Evolutionary conservation across 2,113 vertebrate species (phyloP).

Genomic region (Cyprinodon variegatus): DNA sequence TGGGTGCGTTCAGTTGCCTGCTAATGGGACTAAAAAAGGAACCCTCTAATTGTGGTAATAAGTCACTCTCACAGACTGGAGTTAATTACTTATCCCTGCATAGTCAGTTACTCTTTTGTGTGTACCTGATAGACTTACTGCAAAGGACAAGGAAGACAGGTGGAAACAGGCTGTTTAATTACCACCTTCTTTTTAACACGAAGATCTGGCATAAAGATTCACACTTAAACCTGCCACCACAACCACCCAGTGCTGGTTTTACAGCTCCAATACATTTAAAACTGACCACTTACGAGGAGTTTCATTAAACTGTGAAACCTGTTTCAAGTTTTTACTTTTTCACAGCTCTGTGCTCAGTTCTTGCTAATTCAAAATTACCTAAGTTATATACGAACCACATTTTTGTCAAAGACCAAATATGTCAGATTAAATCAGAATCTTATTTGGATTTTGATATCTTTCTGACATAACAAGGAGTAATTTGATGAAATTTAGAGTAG

Average conservation of each 20-base stretch:
- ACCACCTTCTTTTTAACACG: conserved; percentile 16
- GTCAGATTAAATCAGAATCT: background rate
- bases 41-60: conserved; percentile 61
- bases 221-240: background rate
- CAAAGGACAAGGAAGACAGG: conserved; percentile 32
- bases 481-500: background rate
- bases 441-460: background rate
- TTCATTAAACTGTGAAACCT: background rate
- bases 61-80: conserved; percentile 42
- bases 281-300: background rate
- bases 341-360: background rate
- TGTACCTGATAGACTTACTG: conserved; percentile 14
- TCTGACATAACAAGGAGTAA: background rate
- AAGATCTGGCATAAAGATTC: conserved; percentile 7
- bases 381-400: background rate
- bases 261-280: background rate
- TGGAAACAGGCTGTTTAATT: conserved; percentile 13
- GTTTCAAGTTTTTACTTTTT: background rate
- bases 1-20: conserved; percentile 19
- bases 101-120: conserved; percentile 13
- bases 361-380: too few relatives aligned
- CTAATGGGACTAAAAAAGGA: conserved; percentile 48
- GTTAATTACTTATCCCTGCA: conserved; percentile 55
- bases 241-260: background rate
- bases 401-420: background rate